Evolutionary conservation across 2,797 vertebrate genomes (phyloP).

Genomic region (Galaxias olidus): DNA sequence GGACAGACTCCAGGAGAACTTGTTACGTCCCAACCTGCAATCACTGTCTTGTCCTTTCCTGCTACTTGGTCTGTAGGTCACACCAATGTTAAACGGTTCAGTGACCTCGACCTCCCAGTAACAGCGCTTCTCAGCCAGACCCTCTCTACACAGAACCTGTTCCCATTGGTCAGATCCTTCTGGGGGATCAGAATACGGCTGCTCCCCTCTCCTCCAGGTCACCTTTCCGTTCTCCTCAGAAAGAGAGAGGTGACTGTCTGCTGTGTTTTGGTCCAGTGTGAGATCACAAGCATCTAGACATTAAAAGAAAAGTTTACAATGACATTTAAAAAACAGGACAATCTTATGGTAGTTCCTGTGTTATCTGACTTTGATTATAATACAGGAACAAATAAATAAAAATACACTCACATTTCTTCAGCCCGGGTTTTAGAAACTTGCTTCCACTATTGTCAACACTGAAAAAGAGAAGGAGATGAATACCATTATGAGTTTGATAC

Average conservation of each 20-base stretch:
- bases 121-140: too few relatives aligned
- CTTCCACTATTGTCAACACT: slow-evolving; percentile 28
- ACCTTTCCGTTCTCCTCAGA: slow-evolving; percentile 40
- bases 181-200: not conserved
- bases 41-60: too few relatives aligned
- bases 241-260: slow-evolving; percentile 7
- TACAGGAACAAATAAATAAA: not conserved
- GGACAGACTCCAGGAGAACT: too few relatives aligned
- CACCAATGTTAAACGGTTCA: too few relatives aligned
- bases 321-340: not conserved
- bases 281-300: slow-evolving; percentile 42
- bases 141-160: too few relatives aligned
- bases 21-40: too few relatives aligned
- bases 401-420: slow-evolving; percentile 52
- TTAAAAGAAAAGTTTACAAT: not conserved
- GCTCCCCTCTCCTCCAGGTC: slow-evolving; percentile 18
- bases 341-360: too few relatives aligned
- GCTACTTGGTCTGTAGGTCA: too few relatives aligned
- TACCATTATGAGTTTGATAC: too few relatives aligned
- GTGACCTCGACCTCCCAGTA: too few relatives aligned
- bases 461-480: not conserved
- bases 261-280: slow-evolving; percentile 24
- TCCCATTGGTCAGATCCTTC: not conserved
- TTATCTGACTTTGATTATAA: too few relatives aligned
- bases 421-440: slow-evolving; percentile 32